phyloP scores from a whole-genome alignment of 1,140 invertebrate species.

The Nautilus pompilius region DNA sequence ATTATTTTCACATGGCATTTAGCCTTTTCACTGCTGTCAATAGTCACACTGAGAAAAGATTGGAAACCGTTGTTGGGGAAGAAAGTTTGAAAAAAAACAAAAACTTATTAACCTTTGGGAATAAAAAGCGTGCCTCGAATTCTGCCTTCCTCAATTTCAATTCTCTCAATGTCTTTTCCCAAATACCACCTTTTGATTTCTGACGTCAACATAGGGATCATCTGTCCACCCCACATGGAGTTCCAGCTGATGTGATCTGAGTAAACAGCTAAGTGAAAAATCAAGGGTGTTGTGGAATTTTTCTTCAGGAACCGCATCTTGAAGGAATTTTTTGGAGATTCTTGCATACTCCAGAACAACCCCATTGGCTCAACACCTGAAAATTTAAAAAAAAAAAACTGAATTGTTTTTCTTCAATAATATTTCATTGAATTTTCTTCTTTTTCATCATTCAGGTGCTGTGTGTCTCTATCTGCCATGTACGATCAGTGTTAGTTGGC shows the following conservation, averaged over 20 bases:
- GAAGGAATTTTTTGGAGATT: conserved; percentile 8
- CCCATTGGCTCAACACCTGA: conserved; percentile 32
- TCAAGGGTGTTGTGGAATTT: conserved; percentile 18
- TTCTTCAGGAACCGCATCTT: conserved; percentile 13
- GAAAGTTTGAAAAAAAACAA: no score
- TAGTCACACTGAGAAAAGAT: no score
- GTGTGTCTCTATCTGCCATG: no score
- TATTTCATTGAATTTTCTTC: no score
- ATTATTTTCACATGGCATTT: no score
- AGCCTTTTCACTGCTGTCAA: no score
- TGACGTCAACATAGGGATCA: background rate
- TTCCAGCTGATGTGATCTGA: conserved; percentile 13
- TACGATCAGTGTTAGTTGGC: no score
- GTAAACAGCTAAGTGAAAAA: conserved; percentile 9
- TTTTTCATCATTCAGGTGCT: no score
- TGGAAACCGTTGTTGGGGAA: no score
- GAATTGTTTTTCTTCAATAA: no score
- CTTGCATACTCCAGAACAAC: conserved; percentile 29
- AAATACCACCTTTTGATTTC: conserved; percentile 15
- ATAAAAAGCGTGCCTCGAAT: conserved; percentile 24
- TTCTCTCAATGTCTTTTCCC: conserved; percentile 11
- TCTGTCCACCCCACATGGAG: background rate
- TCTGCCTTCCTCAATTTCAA: conserved; percentile 16
- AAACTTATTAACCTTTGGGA: conserved; percentile 21
- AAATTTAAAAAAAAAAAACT: no score